Percentiles rank a stretch among this genome's conserved stretches.
Conservation (phyloP, 2,113 vertebrate genomes). For the Zosterops borbonicus region DNA sequence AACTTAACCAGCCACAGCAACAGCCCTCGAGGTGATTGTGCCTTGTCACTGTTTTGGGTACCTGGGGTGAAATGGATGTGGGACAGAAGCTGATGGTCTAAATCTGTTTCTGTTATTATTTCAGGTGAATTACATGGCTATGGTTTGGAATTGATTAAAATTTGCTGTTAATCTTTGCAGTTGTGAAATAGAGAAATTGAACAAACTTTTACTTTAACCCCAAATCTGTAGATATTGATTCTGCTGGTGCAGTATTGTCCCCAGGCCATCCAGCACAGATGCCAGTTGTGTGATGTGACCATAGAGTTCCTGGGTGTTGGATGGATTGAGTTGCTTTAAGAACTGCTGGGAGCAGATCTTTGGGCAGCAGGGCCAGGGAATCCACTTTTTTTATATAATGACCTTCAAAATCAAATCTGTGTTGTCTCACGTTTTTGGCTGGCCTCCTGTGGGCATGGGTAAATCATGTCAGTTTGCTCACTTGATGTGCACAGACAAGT, state of each 20-base stretch:
- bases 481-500: not conserved
- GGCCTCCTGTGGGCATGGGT: not conserved
- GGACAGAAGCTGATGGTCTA: not conserved
- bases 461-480: not conserved
- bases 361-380: not conserved
- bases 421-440: not conserved
- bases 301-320: not conserved
- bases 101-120: not conserved
- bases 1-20: not conserved
- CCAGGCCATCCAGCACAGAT: not conserved
- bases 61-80: not conserved
- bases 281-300: not conserved
- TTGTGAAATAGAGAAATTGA: not conserved
- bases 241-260: not conserved
- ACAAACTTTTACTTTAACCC: not conserved
- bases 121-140: not conserved
- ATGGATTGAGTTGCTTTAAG: not conserved
- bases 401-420: not conserved
- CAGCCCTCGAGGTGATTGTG: not conserved
- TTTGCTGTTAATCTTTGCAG: not conserved
- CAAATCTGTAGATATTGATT: not conserved
- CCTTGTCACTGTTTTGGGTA: not conserved
- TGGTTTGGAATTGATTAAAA: not conserved
- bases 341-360: not conserved
- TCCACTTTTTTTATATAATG: not conserved